phyloP scores from a whole-genome alignment of 2,113 vertebrate genomes.

The Vulpes vulpes region DNA sequence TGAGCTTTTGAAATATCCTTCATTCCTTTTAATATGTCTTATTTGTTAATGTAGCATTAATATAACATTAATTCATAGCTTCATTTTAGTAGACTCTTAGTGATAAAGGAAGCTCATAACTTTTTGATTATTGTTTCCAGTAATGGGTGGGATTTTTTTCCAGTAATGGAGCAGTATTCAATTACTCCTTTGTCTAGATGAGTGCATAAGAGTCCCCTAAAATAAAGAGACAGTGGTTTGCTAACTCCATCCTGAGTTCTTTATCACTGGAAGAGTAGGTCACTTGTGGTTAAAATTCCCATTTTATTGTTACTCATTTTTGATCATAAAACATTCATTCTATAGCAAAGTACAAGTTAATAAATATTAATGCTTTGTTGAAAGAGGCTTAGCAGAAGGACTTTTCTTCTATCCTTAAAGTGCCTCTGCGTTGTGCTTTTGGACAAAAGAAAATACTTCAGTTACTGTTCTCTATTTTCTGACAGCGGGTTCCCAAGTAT shows the following conservation, averaged over 20 bases:
- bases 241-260: not conserved
- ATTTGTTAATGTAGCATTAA: slow-evolving; percentile 46
- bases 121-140: slow-evolving; percentile 31
- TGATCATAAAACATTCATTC: slow-evolving; percentile 75
- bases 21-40: not conserved
- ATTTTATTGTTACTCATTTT: slow-evolving; percentile 49
- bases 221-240: not conserved
- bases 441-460: slow-evolving; percentile 13
- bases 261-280: slow-evolving; percentile 46
- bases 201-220: not conserved
- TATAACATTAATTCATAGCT: slow-evolving; percentile 20
- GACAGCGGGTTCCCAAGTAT: not conserved
- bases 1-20: slow-evolving; percentile 10
- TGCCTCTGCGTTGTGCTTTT: not conserved
- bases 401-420: slow-evolving; percentile 52
- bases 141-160: not conserved
- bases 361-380: slow-evolving; percentile 31
- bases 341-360: slow-evolving; percentile 7
- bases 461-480: not conserved
- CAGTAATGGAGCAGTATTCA: not conserved
- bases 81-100: not conserved
- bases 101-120: slow-evolving; percentile 17
- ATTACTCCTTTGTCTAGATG: slow-evolving; percentile 18
- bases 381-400: not conserved
- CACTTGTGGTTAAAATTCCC: slow-evolving; percentile 40